Evolutionary conservation across 2,797 vertebrate genomes (phyloP).

Genomic region (Salarias fasciatus): DNA sequence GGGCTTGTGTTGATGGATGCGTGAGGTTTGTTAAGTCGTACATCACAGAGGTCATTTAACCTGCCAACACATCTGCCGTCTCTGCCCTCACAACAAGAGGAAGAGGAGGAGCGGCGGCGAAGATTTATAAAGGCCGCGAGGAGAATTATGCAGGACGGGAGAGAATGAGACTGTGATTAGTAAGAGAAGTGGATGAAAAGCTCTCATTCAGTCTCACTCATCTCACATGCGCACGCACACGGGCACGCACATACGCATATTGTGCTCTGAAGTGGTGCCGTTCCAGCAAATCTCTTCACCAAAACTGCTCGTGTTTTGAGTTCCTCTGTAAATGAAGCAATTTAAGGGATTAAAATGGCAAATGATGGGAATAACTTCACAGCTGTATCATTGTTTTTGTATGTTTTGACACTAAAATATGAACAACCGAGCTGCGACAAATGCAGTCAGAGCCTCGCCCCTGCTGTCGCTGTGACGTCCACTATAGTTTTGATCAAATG

Average conservation of each 20-base stretch:
- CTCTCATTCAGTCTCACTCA: conserved; percentile 31
- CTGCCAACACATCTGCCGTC: conserved; percentile 93
- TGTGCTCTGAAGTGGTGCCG: conserved; percentile 24
- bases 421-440: not conserved
- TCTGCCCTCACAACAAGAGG: conserved; percentile 74
- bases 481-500: no score
- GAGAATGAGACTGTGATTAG: conserved; percentile 72
- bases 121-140: conserved; percentile 68
- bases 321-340: conserved; percentile 19
- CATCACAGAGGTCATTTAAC: conserved; percentile 95
- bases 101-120: conserved; percentile 63
- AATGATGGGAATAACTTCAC: no score
- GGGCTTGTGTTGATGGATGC: conserved; percentile 88
- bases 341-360: no score
- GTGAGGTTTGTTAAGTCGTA: conserved; percentile 92
- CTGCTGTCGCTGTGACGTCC: not conserved
- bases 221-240: conserved; percentile 20
- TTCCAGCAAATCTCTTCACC: conserved; percentile 34
- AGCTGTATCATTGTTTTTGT: not conserved
- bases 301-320: conserved; percentile 55
- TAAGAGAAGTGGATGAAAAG: conserved; percentile 66
- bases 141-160: conserved; percentile 63
- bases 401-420: conserved; percentile 1
- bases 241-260: conserved; percentile 16
- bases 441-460: not conserved